phyloP scores from a whole-genome alignment of 2,113 vertebrate species.

The Aplodontia rufa region DNA sequence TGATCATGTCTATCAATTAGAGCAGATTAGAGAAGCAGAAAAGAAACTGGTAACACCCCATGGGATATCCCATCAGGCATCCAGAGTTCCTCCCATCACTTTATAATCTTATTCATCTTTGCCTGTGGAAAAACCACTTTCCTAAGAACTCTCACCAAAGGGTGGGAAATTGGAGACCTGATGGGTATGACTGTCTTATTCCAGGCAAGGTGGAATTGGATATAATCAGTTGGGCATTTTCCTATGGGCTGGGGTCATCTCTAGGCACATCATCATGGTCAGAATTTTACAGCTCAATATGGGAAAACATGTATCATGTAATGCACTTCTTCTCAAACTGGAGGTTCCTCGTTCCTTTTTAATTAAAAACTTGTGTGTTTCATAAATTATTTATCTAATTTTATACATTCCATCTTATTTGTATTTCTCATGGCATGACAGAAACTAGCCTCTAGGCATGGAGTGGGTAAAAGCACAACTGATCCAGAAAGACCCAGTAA shows the following conservation, averaged over 20 bases:
- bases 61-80: neutral
- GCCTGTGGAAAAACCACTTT: neutral
- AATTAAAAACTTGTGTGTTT: neutral
- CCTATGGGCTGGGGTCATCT: neutral
- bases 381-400: neutral
- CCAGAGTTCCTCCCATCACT: accelerated
- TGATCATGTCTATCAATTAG: neutral
- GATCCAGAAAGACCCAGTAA: neutral
- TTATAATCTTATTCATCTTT: neutral
- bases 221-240: neutral
- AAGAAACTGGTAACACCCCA: neutral
- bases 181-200: accelerated
- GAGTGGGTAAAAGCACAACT: neutral
- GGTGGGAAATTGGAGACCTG: neutral
- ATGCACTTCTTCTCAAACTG: neutral
- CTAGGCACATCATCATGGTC: neutral
- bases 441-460: neutral
- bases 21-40: neutral
- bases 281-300: neutral
- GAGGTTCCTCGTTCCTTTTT: neutral
- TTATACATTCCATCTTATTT: neutral
- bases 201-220: neutral
- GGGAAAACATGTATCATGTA: neutral
- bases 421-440: neutral
- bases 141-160: neutral